Base-by-base conservation (phyloP, 2,888 invertebrate genomes). In the Diplolepis rosae region DNA sequence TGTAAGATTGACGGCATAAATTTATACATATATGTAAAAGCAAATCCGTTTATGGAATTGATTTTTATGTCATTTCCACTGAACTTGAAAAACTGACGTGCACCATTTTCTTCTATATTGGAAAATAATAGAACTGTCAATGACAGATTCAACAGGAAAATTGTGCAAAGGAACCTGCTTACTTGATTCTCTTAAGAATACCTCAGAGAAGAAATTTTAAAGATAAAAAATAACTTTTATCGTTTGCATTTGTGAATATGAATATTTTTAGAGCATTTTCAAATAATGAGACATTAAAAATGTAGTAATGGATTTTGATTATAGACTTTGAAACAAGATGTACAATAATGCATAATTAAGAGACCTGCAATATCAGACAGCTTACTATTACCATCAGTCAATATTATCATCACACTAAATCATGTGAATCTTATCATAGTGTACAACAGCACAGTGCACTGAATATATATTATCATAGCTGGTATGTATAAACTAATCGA, bases 401-500 rank as follows among this genome's bases (percentile, higher is more conserved):
- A 61, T 61, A 39, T 39, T 61, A 61, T 27, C 61, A 39, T 39
- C 18, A 13, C 61, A 61, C 35, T 61, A 39, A 61, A 61, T 61
- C 61, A 61, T 24, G 7, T 2, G 22, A 61, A 61, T 61, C 61
- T 61, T 61, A 61, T 61, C 61, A 24, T 22, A 18, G 39, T 13
- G 39, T 35, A 32, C 35, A 61, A 24, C n/a, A 24, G 11, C 24
- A 61, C 39, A 61, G 24, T 35, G 56, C 61, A 39, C 39, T n/a
- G 24, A 35, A 61, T n/a, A n/a, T n/a, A n/a, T n/a, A n/a, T 61
- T 61, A 61, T 61, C 61, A 39, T 61, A 39, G 61, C 39, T 24
- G n/a, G n/a, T 9, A 61, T 61, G 24, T 39, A 9, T 39, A 61
- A 61, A 61, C 39, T n/a, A 39, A 61, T 61, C 61, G 61, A 61